These are phyloP conservation scores for Trissolcus brochymenae DNA, from an alignment of 2,888 invertebrate genomes.

Conservation along the genomic window DNA sequence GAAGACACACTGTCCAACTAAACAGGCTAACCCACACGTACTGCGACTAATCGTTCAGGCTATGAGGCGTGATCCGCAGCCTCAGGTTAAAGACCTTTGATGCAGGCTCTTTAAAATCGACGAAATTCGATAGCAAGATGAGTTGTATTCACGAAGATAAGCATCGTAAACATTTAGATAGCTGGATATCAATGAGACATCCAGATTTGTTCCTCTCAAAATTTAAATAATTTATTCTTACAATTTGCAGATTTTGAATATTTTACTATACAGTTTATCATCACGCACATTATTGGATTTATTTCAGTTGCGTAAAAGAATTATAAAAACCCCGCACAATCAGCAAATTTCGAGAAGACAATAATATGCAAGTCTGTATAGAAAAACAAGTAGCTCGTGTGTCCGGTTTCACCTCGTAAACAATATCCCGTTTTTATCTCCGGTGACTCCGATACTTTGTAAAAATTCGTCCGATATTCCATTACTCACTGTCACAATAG, in stretches of 20 bases:
- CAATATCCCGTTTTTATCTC: constrained; percentile 32
- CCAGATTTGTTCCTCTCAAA: not conserved
- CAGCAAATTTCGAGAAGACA: not conserved
- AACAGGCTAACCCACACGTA: constrained; percentile 57
- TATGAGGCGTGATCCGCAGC: constrained; percentile 33
- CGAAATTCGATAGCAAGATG: constrained; percentile 52
- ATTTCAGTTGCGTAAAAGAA: too few relatives aligned
- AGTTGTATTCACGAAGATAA: constrained; percentile 31
- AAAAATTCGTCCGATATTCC: constrained; percentile 35
- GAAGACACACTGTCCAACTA: constrained; percentile 45
- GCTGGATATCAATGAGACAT: constrained; percentile 23
- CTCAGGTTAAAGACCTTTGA: constrained; percentile 45
- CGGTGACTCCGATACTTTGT: constrained; percentile 18
- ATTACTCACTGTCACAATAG: constrained; percentile 40
- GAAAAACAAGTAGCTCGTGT: constrained; percentile 16
- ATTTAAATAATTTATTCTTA: not conserved
- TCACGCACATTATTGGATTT: too few relatives aligned
- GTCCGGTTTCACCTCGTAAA: constrained; percentile 29
- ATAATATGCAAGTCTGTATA: constrained; percentile 16
- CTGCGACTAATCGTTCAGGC: constrained; percentile 44
- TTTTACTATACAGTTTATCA: too few relatives aligned
- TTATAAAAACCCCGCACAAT: too few relatives aligned
- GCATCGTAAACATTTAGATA: constrained; percentile 27
- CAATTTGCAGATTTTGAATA: not conserved
- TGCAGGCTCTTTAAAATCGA: constrained; percentile 13